Conservation (phyloP, 2,113 vertebrate species). For the Crotalus viridis region DNA sequence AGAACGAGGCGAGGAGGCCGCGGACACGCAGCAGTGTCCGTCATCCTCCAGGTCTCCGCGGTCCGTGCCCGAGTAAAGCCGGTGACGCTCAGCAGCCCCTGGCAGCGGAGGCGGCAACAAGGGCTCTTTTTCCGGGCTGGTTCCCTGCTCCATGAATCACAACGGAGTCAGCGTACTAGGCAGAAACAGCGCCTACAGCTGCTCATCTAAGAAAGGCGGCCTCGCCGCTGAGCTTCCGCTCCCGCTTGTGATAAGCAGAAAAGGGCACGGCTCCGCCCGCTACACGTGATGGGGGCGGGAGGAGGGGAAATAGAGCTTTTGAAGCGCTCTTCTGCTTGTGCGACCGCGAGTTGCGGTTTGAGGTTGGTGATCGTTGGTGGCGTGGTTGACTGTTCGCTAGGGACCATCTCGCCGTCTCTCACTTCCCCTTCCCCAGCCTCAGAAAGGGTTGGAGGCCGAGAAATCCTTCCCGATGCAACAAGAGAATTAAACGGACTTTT, state of each 20-base stretch:
- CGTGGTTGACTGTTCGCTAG: not conserved
- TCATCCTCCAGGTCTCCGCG: not conserved
- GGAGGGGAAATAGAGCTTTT: not conserved
- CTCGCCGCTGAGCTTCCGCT: not conserved
- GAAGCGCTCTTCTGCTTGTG: not conserved
- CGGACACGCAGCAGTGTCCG: not conserved
- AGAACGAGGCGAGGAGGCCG: not conserved
- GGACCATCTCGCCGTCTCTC: not conserved
- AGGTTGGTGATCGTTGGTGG: not conserved
- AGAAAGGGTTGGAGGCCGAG: not conserved
- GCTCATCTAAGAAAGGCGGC: not conserved
- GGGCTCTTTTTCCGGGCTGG: slow-evolving; percentile 6
- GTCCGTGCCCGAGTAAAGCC: not conserved
- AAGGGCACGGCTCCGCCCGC: not conserved
- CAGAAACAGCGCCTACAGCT: not conserved
- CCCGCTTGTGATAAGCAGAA: not conserved
- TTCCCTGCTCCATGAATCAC: slow-evolving; percentile 21
- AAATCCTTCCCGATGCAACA: not conserved
- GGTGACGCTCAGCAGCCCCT: not conserved
- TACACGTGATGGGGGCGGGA: not conserved
- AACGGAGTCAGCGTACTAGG: not conserved
- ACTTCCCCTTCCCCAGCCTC: not conserved
- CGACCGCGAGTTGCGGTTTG: not conserved
- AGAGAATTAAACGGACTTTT: not conserved
- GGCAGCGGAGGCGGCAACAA: not conserved